Base-by-base conservation (phyloP, 2,888 invertebrate genomes). In the Dolichomitus sp. region DNA sequence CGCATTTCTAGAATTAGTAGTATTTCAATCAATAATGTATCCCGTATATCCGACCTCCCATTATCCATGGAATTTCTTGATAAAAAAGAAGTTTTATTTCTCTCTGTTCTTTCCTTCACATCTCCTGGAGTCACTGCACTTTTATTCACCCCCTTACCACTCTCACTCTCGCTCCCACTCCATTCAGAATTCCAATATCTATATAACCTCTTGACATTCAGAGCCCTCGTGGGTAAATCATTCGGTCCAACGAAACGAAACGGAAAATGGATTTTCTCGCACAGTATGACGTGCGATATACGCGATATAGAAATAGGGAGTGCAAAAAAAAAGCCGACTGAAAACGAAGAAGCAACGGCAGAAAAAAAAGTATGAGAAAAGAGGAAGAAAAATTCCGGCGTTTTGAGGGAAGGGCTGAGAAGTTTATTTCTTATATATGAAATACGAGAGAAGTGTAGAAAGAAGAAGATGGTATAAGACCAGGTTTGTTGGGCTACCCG, bases 121-220 rank as follows among this genome's bases (percentile, higher is more conserved):
- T 66, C 37, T 66, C 45, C 1, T 19, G 40, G 54, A 11, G 66
- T 45, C 59, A 33, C 54, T 52, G 63, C 57, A 59, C 57, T 52
- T 59, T 61, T 33, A 59, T n/a, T 12, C 61, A 4, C 54, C 52
- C 57, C 52, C 12, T 50, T 27, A 4, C 27, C 27, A 45, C 45
- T 17, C 23, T 61, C 72, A 19, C 12, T 30, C 57, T 12, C 54
- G 3, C 27, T 14, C 68, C 19, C 68, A 17, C 69, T 17, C 27
- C 61, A 37, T 27, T 42, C 45, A 42, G 54, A 78, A 78, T 78
- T 78, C 54, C 70, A 78, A 70, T 78, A 78, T 78, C 76, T 63
- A 42, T 70, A 63, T 70, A 63, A 54, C 65, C 17, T 57, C 48
- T 52, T 57, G 40, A 54, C 30, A 54, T 57, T 70, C 57, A 57